Evolutionary conservation across 2,888 invertebrate genomes (phyloP).

Genomic region (Zootermopsis nevadensis): DNA sequence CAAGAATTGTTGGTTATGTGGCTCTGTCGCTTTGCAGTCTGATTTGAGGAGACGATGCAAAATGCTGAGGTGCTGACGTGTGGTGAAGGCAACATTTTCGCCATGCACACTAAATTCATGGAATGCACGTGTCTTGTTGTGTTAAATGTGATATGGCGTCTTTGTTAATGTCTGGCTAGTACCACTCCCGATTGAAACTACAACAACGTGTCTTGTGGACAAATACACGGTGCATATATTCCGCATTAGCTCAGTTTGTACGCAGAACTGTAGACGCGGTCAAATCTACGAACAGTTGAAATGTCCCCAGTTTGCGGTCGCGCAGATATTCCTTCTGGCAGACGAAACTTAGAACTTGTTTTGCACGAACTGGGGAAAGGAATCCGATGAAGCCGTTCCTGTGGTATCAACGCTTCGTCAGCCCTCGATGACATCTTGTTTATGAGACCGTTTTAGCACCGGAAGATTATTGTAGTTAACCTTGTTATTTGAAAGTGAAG

Average conservation of each 20-base stretch:
- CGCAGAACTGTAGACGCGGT: not conserved
- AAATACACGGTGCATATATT: not conserved
- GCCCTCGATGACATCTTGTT: too few relatives aligned
- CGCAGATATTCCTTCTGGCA: not conserved
- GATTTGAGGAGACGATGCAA: too few relatives aligned
- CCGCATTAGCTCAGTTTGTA: not conserved
- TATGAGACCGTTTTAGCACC: not conserved
- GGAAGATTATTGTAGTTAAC: too few relatives aligned
- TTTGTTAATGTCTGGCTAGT: not conserved
- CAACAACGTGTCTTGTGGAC: constrained; percentile 2
- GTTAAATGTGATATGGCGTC: not conserved
- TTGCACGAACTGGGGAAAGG: not conserved
- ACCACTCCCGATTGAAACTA: not conserved
- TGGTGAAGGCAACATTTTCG: too few relatives aligned
- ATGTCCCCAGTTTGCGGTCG: not conserved
- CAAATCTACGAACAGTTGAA: not conserved
- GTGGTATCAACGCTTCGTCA: too few relatives aligned
- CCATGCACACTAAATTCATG: not conserved
- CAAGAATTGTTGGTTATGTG: too few relatives aligned
- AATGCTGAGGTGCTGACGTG: too few relatives aligned
- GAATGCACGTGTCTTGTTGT: not conserved
- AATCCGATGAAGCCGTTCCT: too few relatives aligned
- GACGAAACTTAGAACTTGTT: not conserved
- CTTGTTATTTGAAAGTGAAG: too few relatives aligned
- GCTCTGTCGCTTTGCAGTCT: too few relatives aligned